A percentile compares a stretch with the other conserved stretches of the same genome.
Evolutionary conservation across 2,113 vertebrate species (phyloP).

Genomic region (Neotoma lepida): DNA sequence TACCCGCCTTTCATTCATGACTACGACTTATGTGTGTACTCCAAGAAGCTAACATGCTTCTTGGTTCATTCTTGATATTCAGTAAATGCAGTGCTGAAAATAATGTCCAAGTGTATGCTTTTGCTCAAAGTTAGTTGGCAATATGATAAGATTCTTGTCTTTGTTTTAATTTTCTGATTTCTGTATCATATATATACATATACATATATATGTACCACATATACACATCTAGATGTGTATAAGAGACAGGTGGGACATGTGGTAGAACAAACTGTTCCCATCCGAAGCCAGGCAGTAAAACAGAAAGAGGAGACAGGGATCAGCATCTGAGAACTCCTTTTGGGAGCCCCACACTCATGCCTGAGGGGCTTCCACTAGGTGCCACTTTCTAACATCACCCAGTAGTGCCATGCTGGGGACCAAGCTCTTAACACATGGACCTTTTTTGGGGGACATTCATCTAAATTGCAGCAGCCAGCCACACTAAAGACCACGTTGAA

Average conservation of each 20-base stretch:
- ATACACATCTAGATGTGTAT: too few relatives aligned
- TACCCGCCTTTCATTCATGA: background rate
- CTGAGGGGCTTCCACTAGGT: background rate
- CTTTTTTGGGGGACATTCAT: background rate
- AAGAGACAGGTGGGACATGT: too few relatives aligned
- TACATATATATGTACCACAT: too few relatives aligned
- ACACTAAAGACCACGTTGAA: background rate
- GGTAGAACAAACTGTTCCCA: background rate
- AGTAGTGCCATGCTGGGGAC: background rate
- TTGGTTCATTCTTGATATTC: background rate
- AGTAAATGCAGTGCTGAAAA: background rate
- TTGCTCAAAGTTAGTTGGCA: background rate
- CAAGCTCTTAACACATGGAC: background rate
- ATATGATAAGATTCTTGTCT: background rate
- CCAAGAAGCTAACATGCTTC: background rate
- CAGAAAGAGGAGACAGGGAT: background rate
- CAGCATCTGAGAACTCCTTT: background rate
- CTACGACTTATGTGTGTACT: background rate
- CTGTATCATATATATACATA: background rate
- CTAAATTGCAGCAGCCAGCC: background rate
- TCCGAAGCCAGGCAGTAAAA: background rate
- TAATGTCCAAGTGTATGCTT: background rate
- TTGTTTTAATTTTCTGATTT: constrained; percentile 13
- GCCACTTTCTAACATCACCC: background rate
- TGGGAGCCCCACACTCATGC: background rate